Percentiles rank a stretch among this genome's conserved stretches.
Conservation (phyloP, 1,140 invertebrate genomes). For the Aphelenchoides avenae region DNA sequence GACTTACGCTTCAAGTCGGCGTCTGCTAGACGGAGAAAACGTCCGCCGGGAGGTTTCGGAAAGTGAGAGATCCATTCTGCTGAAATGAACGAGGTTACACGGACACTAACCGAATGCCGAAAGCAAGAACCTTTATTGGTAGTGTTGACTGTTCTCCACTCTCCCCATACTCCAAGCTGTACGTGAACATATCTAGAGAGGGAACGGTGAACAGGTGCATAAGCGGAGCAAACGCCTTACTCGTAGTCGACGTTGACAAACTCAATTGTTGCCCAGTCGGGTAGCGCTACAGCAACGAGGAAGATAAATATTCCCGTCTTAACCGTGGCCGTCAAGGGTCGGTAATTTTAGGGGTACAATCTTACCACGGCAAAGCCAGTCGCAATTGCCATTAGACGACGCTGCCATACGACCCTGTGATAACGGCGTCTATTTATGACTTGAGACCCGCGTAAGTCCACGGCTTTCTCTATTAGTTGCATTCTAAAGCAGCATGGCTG, state of each 20-base stretch:
- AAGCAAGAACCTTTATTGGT: too few relatives aligned
- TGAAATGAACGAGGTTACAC: too few relatives aligned
- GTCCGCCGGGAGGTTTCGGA: conserved; percentile 35
- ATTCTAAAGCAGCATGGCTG: too few relatives aligned
- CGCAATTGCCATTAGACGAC: conserved; percentile 40
- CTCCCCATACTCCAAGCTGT: conserved; percentile 49
- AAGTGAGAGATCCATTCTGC: conserved; percentile 52
- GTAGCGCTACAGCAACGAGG: conserved; percentile 32
- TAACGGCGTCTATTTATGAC: conserved; percentile 43
- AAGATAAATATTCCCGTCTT: conserved; percentile 35
- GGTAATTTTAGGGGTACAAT: not conserved
- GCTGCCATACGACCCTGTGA: conserved; percentile 40
- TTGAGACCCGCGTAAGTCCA: conserved; percentile 42
- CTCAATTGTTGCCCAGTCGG: conserved; percentile 44
- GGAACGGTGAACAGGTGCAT: too few relatives aligned
- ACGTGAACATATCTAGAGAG: too few relatives aligned
- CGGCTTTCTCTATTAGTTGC: conserved; percentile 45
- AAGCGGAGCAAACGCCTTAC: too few relatives aligned
- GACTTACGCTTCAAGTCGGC: conserved; percentile 43
- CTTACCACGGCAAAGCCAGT: conserved; percentile 43
- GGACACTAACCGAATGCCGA: too few relatives aligned
- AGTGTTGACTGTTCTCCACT: conserved; percentile 42
- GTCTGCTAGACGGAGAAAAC: conserved; percentile 41
- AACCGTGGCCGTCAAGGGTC: conserved; percentile 13
- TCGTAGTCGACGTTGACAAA: conserved; percentile 45